Conservation (phyloP, 1,140 invertebrate genomes). For the Nilaparvata lugens region DNA sequence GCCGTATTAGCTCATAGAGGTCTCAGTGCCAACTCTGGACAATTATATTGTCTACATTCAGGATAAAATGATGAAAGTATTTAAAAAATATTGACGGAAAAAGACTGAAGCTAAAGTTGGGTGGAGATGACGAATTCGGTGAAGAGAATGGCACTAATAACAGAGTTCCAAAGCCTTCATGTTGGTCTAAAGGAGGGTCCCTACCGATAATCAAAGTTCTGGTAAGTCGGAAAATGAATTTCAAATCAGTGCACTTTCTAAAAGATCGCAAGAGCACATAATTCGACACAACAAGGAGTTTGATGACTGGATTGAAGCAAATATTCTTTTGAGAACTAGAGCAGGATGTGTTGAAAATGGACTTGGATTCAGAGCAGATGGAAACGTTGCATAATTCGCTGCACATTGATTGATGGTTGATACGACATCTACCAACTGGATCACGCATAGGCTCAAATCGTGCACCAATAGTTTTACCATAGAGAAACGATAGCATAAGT, state of each 20-base stretch:
- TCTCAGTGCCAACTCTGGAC: conserved; percentile 56
- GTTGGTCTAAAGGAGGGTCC: conserved; percentile 45
- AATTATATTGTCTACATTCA: conserved; percentile 56
- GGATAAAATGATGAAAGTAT: conserved; percentile 58
- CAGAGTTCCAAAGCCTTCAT: conserved; percentile 51
- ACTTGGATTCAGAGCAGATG: neutral
- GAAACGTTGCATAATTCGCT: neutral
- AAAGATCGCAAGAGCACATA: neutral
- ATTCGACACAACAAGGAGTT: neutral
- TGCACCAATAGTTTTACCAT: neutral
- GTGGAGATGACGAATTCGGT: conserved; percentile 34
- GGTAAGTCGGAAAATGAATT: neutral
- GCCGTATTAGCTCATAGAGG: conserved; percentile 61
- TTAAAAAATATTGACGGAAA: conserved; percentile 46
- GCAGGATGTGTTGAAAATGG: neutral
- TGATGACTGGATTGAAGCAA: neutral
- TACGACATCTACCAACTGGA: neutral
- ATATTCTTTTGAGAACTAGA: neutral
- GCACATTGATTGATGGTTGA: neutral
- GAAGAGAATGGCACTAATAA: too few species aligned
- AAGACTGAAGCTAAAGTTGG: conserved; percentile 42
- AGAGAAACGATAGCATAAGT: too few species aligned
- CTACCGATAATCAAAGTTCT: neutral
- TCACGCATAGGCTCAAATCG: neutral
- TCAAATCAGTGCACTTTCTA: neutral